Percentiles rank a stretch among this genome's conserved stretches.
These are phyloP conservation scores for Melipona beecheii DNA, from an alignment of 2,888 invertebrate species.

Conservation along the genomic window DNA sequence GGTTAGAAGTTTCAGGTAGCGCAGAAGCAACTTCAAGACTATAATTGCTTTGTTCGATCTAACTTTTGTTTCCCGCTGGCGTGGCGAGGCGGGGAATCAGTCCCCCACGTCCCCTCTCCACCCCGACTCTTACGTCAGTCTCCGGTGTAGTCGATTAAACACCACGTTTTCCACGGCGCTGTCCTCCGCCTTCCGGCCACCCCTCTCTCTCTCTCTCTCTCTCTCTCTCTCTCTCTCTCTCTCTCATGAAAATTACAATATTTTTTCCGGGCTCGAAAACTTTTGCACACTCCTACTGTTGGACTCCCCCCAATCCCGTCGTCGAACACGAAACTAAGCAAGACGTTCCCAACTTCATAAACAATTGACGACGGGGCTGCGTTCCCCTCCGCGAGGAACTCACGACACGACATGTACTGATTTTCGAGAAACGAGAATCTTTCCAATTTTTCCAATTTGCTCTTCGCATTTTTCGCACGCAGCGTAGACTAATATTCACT, in stretches of 20 bases:
- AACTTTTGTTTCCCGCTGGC: slow-evolving; percentile 67
- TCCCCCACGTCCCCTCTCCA: background rate
- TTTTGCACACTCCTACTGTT: background rate
- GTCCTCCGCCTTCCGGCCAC: background rate
- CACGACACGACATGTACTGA: background rate
- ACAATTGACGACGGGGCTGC: background rate
- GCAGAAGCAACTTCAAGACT: slow-evolving; percentile 69
- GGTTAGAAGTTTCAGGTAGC: slow-evolving; percentile 72
- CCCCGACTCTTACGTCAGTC: slow-evolving; percentile 55
- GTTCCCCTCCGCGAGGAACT: no score
- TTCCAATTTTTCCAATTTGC: no score
- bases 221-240: no score
- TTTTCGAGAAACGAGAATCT: no score
- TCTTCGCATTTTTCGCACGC: no score
- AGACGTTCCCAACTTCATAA: background rate
- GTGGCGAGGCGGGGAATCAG: slow-evolving; percentile 37
- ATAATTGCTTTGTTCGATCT: slow-evolving; percentile 75
- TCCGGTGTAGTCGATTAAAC: slow-evolving; percentile 50
- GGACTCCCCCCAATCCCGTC: no score
- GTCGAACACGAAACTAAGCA: background rate
- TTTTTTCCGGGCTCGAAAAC: background rate
- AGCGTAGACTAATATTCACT: no score
- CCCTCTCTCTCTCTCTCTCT: no score
- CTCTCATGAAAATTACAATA: slow-evolving; percentile 17
- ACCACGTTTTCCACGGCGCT: slow-evolving; percentile 51